Evolutionary conservation across 2,797 vertebrate genomes (phyloP), one percentile per base, ranked within the genome.

Genomic region (Acanthis flammea): DNA sequence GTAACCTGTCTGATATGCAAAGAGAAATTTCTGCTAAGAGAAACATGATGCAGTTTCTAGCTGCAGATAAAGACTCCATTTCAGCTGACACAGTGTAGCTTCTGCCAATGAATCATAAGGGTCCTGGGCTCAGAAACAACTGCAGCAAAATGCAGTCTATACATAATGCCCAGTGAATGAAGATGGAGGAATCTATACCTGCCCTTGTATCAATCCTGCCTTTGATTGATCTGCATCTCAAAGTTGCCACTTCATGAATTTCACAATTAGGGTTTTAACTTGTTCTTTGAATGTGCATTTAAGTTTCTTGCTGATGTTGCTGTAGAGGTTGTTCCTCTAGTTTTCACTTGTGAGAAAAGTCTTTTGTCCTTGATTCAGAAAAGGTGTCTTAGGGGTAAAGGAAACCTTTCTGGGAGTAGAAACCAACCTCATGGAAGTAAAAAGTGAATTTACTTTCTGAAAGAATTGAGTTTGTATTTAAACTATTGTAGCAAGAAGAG

Each of bases 151-250:
- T 47, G 67, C 53, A 87, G 33, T 68, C 67, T 45, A 73, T 31
- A 67, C 53, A 31, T 45, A 72, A 14, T 74, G 42, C 30, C 33
- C 47, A 70, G n/a, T 3, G 7, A 86, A 91, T 60, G 48, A 90
- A 70, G 62, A 81, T 57, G 33, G 51, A 90, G 35, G 65, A 72
- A 86, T 94, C 90, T 94, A 86, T 92, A 94, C 28, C 51, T 94
- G 75, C 35, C 21, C 63, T 82, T 78, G 48, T 79, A 82, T 65
- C 85, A 95, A 45, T 85, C 79, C 73, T 93, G 44, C 11, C 23
- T 92, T 93, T 94, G 92, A 95, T 74, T 96, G 90, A 94, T 95
- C 60, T 33, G 44, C 19, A 70, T 53, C 68, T 77, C 72, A 83
- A 95, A 88, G 60, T 79, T 95, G 62, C 88, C 60, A 57, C 73